Evolutionary conservation across 2,113 vertebrate genomes (phyloP), one percentile per base, ranked within the genome.

Genomic region (Meriones unguiculatus): DNA sequence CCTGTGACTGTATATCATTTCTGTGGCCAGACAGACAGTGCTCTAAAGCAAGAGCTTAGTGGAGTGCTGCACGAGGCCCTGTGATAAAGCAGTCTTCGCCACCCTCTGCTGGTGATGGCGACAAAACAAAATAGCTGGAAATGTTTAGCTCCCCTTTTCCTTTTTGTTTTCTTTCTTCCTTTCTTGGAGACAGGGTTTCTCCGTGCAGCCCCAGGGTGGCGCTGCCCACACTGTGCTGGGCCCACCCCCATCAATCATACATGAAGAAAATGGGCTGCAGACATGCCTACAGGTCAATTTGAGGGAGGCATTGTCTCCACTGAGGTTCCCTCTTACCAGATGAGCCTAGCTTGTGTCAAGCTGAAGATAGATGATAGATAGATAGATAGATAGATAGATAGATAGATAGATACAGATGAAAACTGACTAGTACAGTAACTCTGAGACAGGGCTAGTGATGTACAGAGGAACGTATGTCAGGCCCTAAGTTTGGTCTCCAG

Each of bases 31-130:
- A 86, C 38, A 95, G 52, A 78, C 69, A 89, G 64, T 75, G 69
- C 94, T 28, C 69, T 80, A 69, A 95, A 96, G 95, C 90, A 93
- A 92, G 95, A 97, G 86, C 85, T 93, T 54, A 52, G 24, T n/a
- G 12, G 22, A 52, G 89, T 89, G 95, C 69, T 73, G 72, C 65
- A 35, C 38, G 24, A 69, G 41, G 18, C 22, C 41, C 62, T 73
- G 59, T n/a, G 72, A 95, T 85, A 93, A 87, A 88, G 65, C 80
- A 87, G 77, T 90, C 93, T 96, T 69, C 22, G 67, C 90, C 95
- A 96, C 97, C 97, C 95, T 92, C 97, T 98, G 86, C 64, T 96
- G 97, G 95, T 96, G n/a, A 91, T 38, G 50, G 77, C 14, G 54
- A 81, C 5, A 10, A 96, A 93, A 87, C 72, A 90, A 95, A 88